Percentiles rank a stretch among this genome's conserved stretches.
phyloP scores from a whole-genome alignment of 37 sponge, comb jelly and placozoan genomes.

The Halichondria panicea region DNA sequence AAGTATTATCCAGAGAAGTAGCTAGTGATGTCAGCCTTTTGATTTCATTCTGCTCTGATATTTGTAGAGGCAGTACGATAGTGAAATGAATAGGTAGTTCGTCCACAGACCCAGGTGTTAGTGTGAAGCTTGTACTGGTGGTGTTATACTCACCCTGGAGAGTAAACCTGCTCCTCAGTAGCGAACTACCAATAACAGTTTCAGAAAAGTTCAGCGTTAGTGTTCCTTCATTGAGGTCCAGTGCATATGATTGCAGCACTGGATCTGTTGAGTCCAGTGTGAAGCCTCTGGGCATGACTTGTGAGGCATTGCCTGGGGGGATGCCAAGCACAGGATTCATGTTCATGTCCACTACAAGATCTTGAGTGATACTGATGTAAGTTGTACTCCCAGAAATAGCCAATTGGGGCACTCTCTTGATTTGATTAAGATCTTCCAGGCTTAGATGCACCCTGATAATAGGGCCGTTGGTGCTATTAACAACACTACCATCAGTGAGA shows the following conservation, averaged over 20 bases:
- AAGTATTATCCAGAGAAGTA: conserved; percentile 56
- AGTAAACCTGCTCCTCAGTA: conserved; percentile 34
- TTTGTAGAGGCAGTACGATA: conserved; percentile 42
- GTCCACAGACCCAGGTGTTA: neutral
- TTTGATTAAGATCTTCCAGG: conserved; percentile 58
- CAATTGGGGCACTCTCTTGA: conserved; percentile 59
- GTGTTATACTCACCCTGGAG: conserved; percentile 52
- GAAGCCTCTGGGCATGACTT: conserved; percentile 6
- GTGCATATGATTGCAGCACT: conserved; percentile 46
- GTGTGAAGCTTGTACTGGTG: conserved; percentile 14
- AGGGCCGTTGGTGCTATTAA: conserved; percentile 68
- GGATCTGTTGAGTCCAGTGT: conserved; percentile 67
- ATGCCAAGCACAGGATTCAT: conserved; percentile 51
- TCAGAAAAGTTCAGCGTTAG: conserved; percentile 79
- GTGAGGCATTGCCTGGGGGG: conserved; percentile 1
- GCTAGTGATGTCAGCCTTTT: conserved; percentile 76
- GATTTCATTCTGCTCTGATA: conserved; percentile 69
- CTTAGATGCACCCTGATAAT: conserved; percentile 39
- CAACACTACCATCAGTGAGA: conserved; percentile 41
- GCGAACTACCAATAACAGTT: conserved; percentile 52
- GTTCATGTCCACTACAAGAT: conserved; percentile 79
- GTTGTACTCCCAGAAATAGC: conserved; percentile 41
- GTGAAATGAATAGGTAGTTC: conserved; percentile 10
- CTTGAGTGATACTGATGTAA: conserved; percentile 60
- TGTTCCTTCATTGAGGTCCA: conserved; percentile 73